phyloP scores from a whole-genome alignment of 1,140 invertebrate genomes.

The Musca vetustissima region DNA sequence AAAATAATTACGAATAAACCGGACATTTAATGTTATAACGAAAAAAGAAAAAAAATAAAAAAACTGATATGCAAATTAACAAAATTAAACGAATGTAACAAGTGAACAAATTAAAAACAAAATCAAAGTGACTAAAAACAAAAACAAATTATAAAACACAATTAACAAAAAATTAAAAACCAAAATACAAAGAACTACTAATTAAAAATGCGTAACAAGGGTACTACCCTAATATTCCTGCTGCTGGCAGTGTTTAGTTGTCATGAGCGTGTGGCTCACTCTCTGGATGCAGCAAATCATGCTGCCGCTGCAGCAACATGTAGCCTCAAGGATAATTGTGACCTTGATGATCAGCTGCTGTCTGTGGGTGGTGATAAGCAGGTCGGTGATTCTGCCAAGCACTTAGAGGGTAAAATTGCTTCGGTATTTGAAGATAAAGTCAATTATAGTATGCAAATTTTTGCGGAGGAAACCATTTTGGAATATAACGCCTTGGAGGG shows the following conservation, averaged over 20 bases:
- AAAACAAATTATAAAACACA: not conserved
- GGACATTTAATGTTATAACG: too few species aligned
- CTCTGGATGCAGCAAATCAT: conserved; percentile 2
- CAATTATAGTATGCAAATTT: conserved; percentile 49
- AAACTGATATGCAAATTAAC: too few species aligned
- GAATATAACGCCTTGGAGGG: conserved; percentile 33
- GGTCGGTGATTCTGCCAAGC: conserved; percentile 33
- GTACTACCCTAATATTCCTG: conserved; percentile 14
- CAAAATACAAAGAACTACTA: conserved; percentile 6
- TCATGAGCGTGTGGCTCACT: not conserved
- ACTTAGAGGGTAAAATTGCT: conserved; percentile 48
- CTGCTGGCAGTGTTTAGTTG: conserved; percentile 1
- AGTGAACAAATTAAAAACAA: not conserved
- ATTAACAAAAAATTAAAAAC: not conserved
- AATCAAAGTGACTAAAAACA: not conserved
- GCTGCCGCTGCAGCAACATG: conserved; percentile 36
- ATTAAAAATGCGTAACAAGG: conserved; percentile 5
- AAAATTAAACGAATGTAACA: too few species aligned
- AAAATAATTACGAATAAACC: too few species aligned
- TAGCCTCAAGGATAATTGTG: conserved; percentile 49
- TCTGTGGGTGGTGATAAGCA: conserved; percentile 23
- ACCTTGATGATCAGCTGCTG: conserved; percentile 46
- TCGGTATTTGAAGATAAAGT: conserved; percentile 54
- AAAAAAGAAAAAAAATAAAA: too few species aligned
- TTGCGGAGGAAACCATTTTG: conserved; percentile 43